phyloP scores from a whole-genome alignment of 2,888 invertebrate species.

The Drosophila buzzatii region DNA sequence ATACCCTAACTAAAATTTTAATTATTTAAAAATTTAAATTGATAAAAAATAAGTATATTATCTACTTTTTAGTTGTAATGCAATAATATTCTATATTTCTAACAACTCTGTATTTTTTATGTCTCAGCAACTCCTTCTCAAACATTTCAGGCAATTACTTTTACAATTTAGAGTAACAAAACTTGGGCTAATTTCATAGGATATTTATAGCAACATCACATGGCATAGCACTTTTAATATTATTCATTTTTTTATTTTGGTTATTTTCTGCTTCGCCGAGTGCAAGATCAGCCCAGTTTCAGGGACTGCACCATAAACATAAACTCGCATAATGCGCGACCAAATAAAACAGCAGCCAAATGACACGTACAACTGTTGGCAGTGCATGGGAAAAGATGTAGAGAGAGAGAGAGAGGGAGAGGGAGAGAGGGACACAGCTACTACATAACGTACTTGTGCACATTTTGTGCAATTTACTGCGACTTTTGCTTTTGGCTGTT shows the following conservation, averaged over 20 bases:
- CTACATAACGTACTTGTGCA: conserved; percentile 25
- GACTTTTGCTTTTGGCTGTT: conserved; percentile 68
- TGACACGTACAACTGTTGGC: conserved; percentile 70
- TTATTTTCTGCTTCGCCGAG: conserved; percentile 68
- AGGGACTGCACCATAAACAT: conserved; percentile 61
- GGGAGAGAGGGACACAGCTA: neutral
- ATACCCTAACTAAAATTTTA: conserved; percentile 22
- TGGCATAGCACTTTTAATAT: conserved; percentile 18
- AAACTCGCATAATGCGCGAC: conserved; percentile 70
- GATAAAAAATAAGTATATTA: neutral
- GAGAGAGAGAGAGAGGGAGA: neutral
- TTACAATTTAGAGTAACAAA: neutral
- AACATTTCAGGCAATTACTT: neutral
- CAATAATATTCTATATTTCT: neutral
- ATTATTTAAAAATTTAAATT: neutral
- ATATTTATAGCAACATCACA: conserved; percentile 20
- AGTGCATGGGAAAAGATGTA: neutral
- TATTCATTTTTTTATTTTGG: conserved; percentile 46
- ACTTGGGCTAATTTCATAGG: conserved; percentile 1
- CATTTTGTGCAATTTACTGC: conserved; percentile 68
- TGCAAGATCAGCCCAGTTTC: conserved; percentile 69
- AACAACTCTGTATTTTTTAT: too few relatives aligned
- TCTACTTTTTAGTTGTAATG: too few relatives aligned
- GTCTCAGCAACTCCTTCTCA: neutral
- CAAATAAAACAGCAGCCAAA: conserved; percentile 78